phyloP scores from a whole-genome alignment of 2,113 vertebrate genomes.

The Ictalurus punctatus region DNA sequence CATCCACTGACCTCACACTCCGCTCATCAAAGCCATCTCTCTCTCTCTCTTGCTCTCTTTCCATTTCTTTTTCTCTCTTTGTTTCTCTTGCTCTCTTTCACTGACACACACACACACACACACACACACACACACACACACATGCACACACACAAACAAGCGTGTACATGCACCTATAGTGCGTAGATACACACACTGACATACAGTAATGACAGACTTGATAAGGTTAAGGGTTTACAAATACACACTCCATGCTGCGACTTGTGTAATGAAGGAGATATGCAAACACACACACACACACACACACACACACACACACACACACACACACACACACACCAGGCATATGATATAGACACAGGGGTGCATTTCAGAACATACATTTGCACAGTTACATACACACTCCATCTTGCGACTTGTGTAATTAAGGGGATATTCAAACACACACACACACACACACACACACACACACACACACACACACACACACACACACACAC shows the following conservation, averaged over 20 bases:
- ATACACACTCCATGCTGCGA: slow-evolving; percentile 16
- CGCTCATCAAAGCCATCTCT: slow-evolving; percentile 23
- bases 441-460: slow-evolving; percentile 13
- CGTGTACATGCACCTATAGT: slow-evolving; percentile 28
- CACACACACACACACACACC: background rate
- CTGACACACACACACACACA: slow-evolving; percentile 21
- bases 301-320: background rate
- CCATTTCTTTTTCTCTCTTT: background rate
- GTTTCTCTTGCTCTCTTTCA: slow-evolving; percentile 25
- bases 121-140: slow-evolving; percentile 5
- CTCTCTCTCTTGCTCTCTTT: slow-evolving; percentile 24
- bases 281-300: slow-evolving; percentile 5
- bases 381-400: background rate
- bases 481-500: no score
- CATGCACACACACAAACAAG: background rate
- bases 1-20: slow-evolving; percentile 34
- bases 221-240: slow-evolving; percentile 24
- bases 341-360: background rate
- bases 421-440: slow-evolving; percentile 16
- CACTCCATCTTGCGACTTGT: slow-evolving; percentile 6
- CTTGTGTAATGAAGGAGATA: slow-evolving; percentile 24
- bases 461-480: background rate
- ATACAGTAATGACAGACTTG: slow-evolving; percentile 32
- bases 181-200: slow-evolving; percentile 18
- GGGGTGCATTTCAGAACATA: background rate